Base-by-base conservation (phyloP, 1,140 invertebrate genomes). In the Bactericera cockerelli region DNA sequence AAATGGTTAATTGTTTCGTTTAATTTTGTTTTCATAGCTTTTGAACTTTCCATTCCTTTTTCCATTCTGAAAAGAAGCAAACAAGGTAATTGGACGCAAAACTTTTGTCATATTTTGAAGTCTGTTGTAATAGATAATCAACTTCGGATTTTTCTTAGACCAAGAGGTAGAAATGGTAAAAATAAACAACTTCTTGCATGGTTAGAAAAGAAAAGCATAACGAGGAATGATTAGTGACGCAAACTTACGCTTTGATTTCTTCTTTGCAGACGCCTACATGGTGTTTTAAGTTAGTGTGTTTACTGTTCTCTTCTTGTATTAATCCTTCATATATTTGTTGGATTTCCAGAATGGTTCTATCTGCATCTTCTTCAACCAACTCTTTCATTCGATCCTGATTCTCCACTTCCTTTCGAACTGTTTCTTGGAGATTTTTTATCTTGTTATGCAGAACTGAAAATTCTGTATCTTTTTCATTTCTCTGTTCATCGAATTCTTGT, bases 271-370 rank as follows among this genome's bases (percentile, higher is more conserved):
- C 42, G n/a, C 42, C 42, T 16, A 19, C 42, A 19, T 49, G 4
- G 19, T 49, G 8, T n/a, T 49, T 49, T 22, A 49, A 16, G 8
- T 49, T 49, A 6, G 19, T 8, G 19, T 49, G 19, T 6, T 4
- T n/a, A 10, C 8, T 22, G n/a, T 3, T 6, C 42, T 49, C 42
- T n/a, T 49, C 22, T 16, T 6, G 8, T 16, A 49, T 49, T 16
- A 49, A 4, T 4, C 42, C n/a, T n/a, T 49, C 42, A 22, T 49
- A 49, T 16, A 49, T 4, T 6, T 16, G 6, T 49, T 49, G 42
- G 8, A 49, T 49, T 49, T 49, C 42, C n/a, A 49, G 6, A 16
- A 49, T 49, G 8, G 42, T 49, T 49, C 42, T 49, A 49, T 49
- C 42, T n/a, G 42, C 42, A 49, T 49, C 42, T 16, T 49, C 42